Evolutionary conservation across 1,140 invertebrate species (phyloP).

Genomic region (Solenopsis invicta): DNA sequence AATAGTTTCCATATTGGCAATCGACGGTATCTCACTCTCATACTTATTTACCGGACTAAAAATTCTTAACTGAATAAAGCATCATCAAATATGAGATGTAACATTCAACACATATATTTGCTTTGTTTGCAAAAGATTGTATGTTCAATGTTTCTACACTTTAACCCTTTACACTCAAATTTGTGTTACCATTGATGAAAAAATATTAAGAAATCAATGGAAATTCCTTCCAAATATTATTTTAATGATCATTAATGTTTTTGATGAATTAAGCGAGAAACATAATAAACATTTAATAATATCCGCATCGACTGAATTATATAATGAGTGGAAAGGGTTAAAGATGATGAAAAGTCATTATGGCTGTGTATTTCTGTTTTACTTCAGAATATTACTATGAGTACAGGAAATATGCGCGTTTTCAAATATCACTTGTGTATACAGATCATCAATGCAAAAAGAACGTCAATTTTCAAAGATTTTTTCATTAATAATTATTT

Average conservation of each 20-base stretch:
- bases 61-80: not conserved
- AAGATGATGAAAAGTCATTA: conserved; percentile 50
- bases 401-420: conserved; percentile 36
- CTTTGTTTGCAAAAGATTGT: conserved; percentile 7
- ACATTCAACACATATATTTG: conserved; percentile 2
- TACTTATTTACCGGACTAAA: conserved; percentile 47
- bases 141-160: not conserved
- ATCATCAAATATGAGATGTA: not conserved
- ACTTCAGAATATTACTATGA: conserved; percentile 17
- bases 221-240: conserved; percentile 1
- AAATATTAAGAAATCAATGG: not conserved
- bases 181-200: not conserved
- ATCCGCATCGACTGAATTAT: not conserved
- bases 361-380: conserved; percentile 33
- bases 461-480: conserved; percentile 46
- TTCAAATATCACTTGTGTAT: conserved; percentile 42
- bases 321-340: conserved; percentile 37
- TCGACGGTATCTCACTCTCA: conserved; percentile 1
- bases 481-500: not conserved
- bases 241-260: not conserved
- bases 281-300: not conserved
- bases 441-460: conserved; percentile 42
- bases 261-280: not conserved
- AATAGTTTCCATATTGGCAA: conserved; percentile 51
- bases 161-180: conserved; percentile 55